These are phyloP conservation scores for Rotaria socialis DNA, from an alignment of 2,888 invertebrate genomes.

Conservation along the genomic window DNA sequence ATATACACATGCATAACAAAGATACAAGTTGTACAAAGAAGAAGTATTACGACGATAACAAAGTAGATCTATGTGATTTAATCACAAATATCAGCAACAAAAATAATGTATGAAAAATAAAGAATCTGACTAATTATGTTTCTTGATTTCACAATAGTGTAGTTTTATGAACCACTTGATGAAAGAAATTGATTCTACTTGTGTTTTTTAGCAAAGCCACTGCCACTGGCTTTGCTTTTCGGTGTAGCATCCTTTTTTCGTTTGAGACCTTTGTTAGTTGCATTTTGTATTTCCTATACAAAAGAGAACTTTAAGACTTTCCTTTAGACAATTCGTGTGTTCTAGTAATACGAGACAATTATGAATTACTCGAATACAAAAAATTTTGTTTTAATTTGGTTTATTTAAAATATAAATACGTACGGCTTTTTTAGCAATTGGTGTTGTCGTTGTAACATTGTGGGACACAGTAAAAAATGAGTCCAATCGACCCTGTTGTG, in stretches of 20 bases:
- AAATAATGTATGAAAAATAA: neutral
- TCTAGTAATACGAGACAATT: too few species aligned
- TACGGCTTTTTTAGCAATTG: neutral
- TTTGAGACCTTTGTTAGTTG: neutral
- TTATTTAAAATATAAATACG: neutral
- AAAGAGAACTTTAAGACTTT: neutral
- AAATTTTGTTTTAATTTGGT: too few species aligned
- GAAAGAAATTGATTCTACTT: neutral
- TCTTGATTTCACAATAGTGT: neutral
- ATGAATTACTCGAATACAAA: too few species aligned
- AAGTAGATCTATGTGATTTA: neutral
- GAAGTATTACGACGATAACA: neutral
- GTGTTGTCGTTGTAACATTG: slow-evolving; percentile 53
- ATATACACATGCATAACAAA: neutral
- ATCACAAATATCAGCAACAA: neutral
- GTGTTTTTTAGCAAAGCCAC: neutral
- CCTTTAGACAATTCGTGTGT: too few species aligned
- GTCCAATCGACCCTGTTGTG: slow-evolving; percentile 87
- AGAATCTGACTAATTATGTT: neutral
- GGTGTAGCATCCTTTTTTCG: neutral
- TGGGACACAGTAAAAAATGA: slow-evolving; percentile 79
- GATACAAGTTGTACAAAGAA: neutral
- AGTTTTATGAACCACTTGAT: neutral
- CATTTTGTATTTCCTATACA: neutral
- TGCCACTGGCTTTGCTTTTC: neutral